A percentile compares a stretch with the other conserved stretches of the same genome.
phyloP scores from a whole-genome alignment of 2,797 vertebrate species.

The Arctocebus calabarensis region DNA sequence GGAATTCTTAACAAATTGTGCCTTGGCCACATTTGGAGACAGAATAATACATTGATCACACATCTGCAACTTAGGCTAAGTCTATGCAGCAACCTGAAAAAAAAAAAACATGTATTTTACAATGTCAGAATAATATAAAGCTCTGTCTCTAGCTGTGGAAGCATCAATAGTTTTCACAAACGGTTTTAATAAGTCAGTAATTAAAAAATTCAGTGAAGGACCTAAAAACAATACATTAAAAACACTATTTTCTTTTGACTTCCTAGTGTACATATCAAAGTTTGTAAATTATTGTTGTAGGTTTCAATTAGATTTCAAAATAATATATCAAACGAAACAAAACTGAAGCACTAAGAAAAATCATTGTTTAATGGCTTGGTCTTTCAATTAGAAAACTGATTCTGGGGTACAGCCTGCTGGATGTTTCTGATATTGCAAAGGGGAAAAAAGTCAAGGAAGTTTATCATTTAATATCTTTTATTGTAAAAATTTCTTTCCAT shows the following conservation, averaged over 20 bases:
- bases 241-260: constrained; percentile 13
- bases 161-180: constrained; percentile 19
- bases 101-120: background rate
- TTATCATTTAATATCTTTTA: constrained; percentile 7
- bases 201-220: constrained; percentile 17
- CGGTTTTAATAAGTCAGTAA: constrained; percentile 21
- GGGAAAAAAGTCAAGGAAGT: background rate
- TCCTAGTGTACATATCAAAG: background rate
- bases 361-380: background rate
- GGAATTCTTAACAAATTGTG: constrained; percentile 13
- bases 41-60: constrained; percentile 22
- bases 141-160: background rate
- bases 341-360: constrained; percentile 30
- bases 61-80: background rate
- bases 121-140: constrained; percentile 3
- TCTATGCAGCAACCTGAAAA: background rate
- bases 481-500: background rate
- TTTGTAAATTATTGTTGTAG: constrained; percentile 12
- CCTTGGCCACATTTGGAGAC: background rate
- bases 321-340: background rate
- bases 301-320: constrained; percentile 26
- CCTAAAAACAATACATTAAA: constrained; percentile 20
- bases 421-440: constrained; percentile 80
- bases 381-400: constrained; percentile 69
- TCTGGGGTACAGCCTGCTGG: constrained; percentile 86